Conservation (phyloP, 2,797 vertebrate genomes). For the Crax fasciolata region DNA sequence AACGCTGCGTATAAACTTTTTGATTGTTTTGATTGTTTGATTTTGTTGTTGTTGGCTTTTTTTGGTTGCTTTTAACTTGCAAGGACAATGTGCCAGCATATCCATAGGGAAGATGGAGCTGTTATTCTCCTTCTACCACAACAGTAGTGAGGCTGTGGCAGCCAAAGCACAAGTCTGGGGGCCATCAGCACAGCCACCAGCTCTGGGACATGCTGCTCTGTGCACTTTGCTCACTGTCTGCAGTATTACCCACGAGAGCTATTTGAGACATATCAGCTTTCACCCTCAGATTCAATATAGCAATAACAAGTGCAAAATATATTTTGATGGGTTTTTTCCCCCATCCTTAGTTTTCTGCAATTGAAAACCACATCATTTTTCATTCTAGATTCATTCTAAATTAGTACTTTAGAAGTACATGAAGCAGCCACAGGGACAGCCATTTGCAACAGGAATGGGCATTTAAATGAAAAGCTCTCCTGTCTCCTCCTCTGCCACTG, state of each 20-base stretch:
- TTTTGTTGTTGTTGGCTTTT: neutral
- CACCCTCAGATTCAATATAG: neutral
- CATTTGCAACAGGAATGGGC: neutral
- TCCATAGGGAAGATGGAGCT: neutral
- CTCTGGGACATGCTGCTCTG: neutral
- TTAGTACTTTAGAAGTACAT: neutral
- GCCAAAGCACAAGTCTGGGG: neutral
- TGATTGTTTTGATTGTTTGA: neutral
- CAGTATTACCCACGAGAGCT: neutral
- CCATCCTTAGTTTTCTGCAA: neutral
- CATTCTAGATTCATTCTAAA: neutral
- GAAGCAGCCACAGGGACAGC: neutral
- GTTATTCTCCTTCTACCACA: neutral
- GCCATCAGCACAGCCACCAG: neutral
- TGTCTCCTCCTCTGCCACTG: neutral
- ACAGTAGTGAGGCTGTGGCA: neutral
- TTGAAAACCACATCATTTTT: neutral
- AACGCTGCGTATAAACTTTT: neutral
- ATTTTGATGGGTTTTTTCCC: neutral
- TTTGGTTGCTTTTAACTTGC: neutral
- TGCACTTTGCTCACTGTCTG: neutral
- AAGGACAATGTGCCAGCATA: neutral
- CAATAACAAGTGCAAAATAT: neutral
- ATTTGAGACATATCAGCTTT: neutral
- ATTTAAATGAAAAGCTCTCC: constrained; percentile 8